Conservation (phyloP, 2,888 invertebrate genomes). For the Folsomia manolachei region DNA sequence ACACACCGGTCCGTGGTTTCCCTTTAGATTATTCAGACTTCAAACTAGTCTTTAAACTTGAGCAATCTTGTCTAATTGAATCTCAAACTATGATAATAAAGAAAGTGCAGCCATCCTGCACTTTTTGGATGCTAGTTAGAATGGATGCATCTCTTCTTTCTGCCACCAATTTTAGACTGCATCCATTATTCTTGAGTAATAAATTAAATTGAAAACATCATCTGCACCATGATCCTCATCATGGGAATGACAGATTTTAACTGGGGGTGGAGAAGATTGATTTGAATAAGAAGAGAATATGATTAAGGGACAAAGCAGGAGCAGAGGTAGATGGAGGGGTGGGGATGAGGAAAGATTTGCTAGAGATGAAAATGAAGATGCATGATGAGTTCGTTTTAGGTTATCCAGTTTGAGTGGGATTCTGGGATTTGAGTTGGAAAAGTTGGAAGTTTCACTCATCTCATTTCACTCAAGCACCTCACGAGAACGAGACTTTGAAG, state of each 20-base stretch:
- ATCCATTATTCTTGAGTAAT: conserved; percentile 1
- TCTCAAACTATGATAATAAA: background rate
- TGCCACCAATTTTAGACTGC: background rate
- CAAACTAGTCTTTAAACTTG: too few species aligned
- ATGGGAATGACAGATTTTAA: background rate
- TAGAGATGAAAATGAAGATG: background rate
- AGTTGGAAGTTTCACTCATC: background rate
- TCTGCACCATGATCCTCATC: background rate
- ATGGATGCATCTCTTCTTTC: background rate
- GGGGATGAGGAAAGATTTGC: too few species aligned
- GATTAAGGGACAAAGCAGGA: background rate
- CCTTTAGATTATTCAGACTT: too few species aligned
- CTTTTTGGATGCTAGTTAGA: background rate
- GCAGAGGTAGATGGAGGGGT: background rate
- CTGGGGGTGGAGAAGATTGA: background rate
- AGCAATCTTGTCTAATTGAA: background rate
- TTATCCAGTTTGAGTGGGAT: background rate
- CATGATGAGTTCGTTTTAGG: background rate
- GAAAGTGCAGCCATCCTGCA: background rate
- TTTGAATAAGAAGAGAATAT: conserved; percentile 7
- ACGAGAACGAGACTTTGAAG: background rate
- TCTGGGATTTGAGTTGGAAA: background rate
- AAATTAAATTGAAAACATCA: conserved; percentile 7
- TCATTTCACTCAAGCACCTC: background rate
- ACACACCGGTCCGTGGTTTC: too few species aligned